Percentiles rank a stretch among this genome's conserved stretches.
Conservation (phyloP, 2,113 vertebrate species). For the Myrmecobius fasciatus region DNA sequence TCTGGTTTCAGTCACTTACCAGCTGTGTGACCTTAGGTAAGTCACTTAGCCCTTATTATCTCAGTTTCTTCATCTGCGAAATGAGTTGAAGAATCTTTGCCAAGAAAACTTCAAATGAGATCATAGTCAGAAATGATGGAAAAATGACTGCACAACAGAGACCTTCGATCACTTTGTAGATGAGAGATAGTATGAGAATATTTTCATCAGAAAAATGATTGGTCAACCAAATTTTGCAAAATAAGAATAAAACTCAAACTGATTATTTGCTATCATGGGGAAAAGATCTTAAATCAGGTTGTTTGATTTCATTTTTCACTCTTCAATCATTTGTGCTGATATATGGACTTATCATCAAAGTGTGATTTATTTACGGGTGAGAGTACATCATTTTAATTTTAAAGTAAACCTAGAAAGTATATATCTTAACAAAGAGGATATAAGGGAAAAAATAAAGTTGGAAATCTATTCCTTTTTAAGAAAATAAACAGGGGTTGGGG, state of each 20-base stretch:
- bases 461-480: neutral
- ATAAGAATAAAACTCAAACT: neutral
- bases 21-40: neutral
- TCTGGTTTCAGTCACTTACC: neutral
- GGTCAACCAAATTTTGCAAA: neutral
- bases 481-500: neutral
- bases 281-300: neutral
- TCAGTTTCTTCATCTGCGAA: neutral
- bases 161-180: neutral
- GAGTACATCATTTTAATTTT: neutral
- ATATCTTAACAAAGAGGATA: neutral
- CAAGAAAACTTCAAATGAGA: neutral
- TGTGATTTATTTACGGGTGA: neutral
- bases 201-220: neutral
- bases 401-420: neutral
- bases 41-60: neutral
- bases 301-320: neutral
- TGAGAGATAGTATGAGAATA: neutral
- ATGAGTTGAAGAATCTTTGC: neutral
- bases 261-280: neutral
- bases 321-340: neutral
- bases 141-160: neutral
- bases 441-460: slow-evolving; percentile 1
- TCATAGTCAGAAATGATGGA: neutral
- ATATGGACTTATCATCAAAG: neutral